Conservation (phyloP, 2,888 invertebrate species). For the Hyalella azteca region DNA sequence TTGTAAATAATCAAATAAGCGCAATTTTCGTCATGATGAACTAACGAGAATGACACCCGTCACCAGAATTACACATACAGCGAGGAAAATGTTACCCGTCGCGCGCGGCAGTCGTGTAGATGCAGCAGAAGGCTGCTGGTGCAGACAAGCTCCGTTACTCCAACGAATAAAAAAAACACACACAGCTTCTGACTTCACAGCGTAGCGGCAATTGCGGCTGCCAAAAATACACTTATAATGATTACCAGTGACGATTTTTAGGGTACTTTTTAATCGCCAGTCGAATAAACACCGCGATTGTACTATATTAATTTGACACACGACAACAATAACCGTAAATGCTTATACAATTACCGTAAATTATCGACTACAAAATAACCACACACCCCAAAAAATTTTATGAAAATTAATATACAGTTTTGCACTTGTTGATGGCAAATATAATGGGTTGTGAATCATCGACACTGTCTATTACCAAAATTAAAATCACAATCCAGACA, state of each 20-base stretch:
- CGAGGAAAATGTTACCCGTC: too few relatives aligned
- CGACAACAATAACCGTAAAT: background rate
- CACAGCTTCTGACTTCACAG: background rate
- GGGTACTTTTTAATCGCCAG: background rate
- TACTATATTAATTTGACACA: background rate
- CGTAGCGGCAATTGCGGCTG: background rate
- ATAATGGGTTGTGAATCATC: background rate
- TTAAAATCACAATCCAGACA: background rate
- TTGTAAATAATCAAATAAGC: too few relatives aligned
- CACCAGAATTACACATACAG: too few relatives aligned
- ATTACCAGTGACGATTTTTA: background rate
- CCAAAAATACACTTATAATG: background rate
- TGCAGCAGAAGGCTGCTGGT: too few relatives aligned
- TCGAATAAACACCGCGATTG: background rate
- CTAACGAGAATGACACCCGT: too few relatives aligned
- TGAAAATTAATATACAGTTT: background rate
- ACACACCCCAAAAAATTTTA: background rate
- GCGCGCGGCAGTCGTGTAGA: too few relatives aligned
- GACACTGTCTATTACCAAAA: background rate
- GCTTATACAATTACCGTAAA: background rate
- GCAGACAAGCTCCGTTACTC: too few relatives aligned
- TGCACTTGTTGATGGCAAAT: background rate
- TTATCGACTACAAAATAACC: background rate
- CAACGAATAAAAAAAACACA: background rate
- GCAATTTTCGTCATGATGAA: too few relatives aligned